Evolutionary conservation across 2,888 invertebrate genomes (phyloP).

Genomic region (Drosophila tanythrix): DNA sequence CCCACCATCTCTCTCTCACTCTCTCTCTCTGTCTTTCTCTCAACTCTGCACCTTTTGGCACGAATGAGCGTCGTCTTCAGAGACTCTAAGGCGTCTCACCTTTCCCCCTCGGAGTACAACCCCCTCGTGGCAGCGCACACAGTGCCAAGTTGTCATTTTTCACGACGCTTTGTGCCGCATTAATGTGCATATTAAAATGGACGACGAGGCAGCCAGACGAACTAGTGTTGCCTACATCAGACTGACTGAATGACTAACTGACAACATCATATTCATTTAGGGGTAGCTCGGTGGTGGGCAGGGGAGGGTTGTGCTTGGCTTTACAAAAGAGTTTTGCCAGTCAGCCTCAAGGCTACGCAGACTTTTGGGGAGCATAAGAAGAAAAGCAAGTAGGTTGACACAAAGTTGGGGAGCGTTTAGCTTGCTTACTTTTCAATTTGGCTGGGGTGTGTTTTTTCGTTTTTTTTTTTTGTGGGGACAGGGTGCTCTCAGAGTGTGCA

Average conservation of each 20-base stretch:
- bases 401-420: constrained; percentile 71
- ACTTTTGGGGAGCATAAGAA: constrained; percentile 37
- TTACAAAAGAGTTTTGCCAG: constrained; percentile 52
- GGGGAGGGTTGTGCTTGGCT: not conserved
- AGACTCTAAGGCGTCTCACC: not conserved
- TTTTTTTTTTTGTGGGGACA: not conserved
- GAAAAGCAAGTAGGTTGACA: constrained; percentile 28
- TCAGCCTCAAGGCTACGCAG: constrained; percentile 65
- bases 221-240: constrained; percentile 49
- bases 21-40: not conserved
- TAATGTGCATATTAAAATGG: constrained; percentile 71
- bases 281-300: constrained; percentile 1
- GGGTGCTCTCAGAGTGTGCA: constrained; percentile 6
- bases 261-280: constrained; percentile 54
- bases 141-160: constrained; percentile 59
- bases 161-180: constrained; percentile 74
- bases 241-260: constrained; percentile 27
- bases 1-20: not conserved
- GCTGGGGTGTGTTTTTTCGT: not conserved
- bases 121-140: not conserved
- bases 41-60: constrained; percentile 25
- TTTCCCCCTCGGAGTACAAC: not conserved
- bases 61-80: constrained; percentile 19
- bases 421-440: constrained; percentile 75
- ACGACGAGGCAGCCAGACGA: constrained; percentile 40